phyloP scores from a whole-genome alignment of 2,888 invertebrate species.

The Andrena hattorfiana region DNA sequence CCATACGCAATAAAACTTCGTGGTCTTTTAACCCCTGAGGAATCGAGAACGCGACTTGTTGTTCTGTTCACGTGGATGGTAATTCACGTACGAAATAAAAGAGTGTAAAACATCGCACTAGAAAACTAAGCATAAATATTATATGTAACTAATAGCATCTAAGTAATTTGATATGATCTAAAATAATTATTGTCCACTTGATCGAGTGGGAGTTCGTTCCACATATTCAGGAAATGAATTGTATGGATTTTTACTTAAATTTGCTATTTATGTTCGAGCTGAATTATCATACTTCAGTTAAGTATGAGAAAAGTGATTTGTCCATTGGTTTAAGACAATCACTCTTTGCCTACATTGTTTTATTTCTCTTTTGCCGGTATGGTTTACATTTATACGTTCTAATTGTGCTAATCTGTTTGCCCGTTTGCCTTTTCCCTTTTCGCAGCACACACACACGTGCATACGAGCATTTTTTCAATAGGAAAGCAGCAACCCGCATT shows the following conservation, averaged over 20 bases:
- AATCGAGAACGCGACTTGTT: not conserved
- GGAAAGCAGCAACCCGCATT: conserved; percentile 49
- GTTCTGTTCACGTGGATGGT: too few relatives aligned
- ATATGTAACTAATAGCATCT: too few relatives aligned
- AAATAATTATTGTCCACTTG: too few relatives aligned
- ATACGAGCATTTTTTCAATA: conserved; percentile 3
- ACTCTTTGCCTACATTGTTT: not conserved
- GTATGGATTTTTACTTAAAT: too few relatives aligned
- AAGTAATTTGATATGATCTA: too few relatives aligned
- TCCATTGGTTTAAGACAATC: not conserved
- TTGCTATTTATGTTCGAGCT: too few relatives aligned
- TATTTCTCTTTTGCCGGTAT: not conserved
- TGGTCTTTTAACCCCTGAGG: not conserved
- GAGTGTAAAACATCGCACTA: too few relatives aligned
- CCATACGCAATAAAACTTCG: not conserved
- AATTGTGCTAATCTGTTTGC: conserved; percentile 24
- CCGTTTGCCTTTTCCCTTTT: conserved; percentile 24
- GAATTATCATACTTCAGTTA: not conserved
- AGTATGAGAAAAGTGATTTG: not conserved
- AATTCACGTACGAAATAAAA: too few relatives aligned
- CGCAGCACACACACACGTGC: not conserved
- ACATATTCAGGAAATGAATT: too few relatives aligned
- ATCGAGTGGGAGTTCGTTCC: too few relatives aligned
- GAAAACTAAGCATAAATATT: too few relatives aligned
- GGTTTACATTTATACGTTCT: not conserved